Percentiles rank a stretch among this genome's conserved stretches.
Evolutionary conservation across 2,113 vertebrate species (phyloP).

Genomic region (Perca fluviatilis): DNA sequence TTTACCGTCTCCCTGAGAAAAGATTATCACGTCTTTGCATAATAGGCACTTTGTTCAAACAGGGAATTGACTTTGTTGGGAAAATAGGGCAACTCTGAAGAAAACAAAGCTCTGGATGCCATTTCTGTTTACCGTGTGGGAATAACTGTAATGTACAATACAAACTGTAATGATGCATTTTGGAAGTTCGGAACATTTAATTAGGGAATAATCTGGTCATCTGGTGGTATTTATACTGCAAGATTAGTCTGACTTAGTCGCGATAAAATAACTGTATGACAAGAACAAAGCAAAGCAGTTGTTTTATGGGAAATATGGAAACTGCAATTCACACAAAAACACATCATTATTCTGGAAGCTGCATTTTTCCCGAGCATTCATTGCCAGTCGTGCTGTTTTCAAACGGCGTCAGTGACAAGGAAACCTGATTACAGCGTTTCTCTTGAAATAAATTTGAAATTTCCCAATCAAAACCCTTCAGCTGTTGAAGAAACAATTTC

Average conservation of each 20-base stretch:
- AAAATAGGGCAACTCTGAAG: constrained; percentile 62
- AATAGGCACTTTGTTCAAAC: constrained; percentile 59
- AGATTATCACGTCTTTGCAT: constrained; percentile 62
- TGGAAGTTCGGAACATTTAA: constrained; percentile 33
- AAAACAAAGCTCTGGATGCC: constrained; percentile 57
- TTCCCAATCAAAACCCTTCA: constrained; percentile 40
- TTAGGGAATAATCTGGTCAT: constrained; percentile 28
- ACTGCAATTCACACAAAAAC: constrained; percentile 3
- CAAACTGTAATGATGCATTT: constrained; percentile 39
- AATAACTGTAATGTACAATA: constrained; percentile 25
- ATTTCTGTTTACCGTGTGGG: constrained; percentile 41
- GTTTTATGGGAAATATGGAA: neutral
- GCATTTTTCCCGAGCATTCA: constrained; percentile 13
- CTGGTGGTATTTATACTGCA: constrained; percentile 4
- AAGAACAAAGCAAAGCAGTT: constrained; percentile 21
- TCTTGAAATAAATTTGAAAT: constrained; percentile 35
- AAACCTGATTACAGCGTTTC: constrained; percentile 42
- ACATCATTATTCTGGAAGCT: constrained; percentile 25
- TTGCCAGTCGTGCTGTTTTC: constrained; percentile 16
- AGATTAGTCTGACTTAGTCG: constrained; percentile 15
- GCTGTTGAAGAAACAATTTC: constrained; percentile 26
- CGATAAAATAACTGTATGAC: neutral
- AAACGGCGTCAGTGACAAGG: constrained; percentile 15
- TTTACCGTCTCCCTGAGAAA: constrained; percentile 44
- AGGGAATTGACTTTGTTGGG: constrained; percentile 42